Evolutionary conservation across 1,140 invertebrate genomes (phyloP), one percentile per base, ranked within the genome.

Genomic region (Drosophila obscura): DNA sequence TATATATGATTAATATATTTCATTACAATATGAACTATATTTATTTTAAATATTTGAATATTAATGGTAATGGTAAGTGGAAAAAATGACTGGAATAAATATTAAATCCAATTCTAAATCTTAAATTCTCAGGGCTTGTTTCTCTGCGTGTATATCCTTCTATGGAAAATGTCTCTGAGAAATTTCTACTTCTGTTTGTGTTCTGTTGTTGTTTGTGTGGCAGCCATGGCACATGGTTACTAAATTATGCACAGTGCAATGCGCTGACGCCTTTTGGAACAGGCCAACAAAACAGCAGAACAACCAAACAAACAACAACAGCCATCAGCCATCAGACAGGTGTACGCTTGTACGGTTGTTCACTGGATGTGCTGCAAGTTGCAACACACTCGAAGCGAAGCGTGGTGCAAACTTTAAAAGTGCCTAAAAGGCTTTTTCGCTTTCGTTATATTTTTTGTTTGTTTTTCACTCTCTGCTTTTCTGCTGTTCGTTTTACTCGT

Each of bases 211-310:
- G 49, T 41, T 60, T 48, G 16, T 72, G 52, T 78, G 63, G 76
- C 77, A 79, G 73, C 59, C 67, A 22, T 69, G 52, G 41, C 72
- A 79, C 81, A 83, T 84, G 81, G 61, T 85, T 77, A 62, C 55
- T 85, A 81, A 85, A 85, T 81, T 85, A 85, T 80, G 74, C 81
- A 77, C 56, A 71, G 55, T 48, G 62, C 73, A 77, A 59, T 67
- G 73, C 73, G 73, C 66, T 61, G 58, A 68, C 62, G 56, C 68
- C 67, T 51, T 60, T 55, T 58, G 46, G 60, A 56, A 52, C 51
- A 60, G 50, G 35, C 64, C 26, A 58, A 44, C 45, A 11, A 61
- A 15, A 39, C 11, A 39, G 8, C 31, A 28, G 6, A 28, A 28
- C 31, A 35, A 6, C 9, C 31, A 39, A 39, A 39, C 11, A 39